phyloP scores from a whole-genome alignment of 2,113 vertebrate species.

The Indicator indicator region DNA sequence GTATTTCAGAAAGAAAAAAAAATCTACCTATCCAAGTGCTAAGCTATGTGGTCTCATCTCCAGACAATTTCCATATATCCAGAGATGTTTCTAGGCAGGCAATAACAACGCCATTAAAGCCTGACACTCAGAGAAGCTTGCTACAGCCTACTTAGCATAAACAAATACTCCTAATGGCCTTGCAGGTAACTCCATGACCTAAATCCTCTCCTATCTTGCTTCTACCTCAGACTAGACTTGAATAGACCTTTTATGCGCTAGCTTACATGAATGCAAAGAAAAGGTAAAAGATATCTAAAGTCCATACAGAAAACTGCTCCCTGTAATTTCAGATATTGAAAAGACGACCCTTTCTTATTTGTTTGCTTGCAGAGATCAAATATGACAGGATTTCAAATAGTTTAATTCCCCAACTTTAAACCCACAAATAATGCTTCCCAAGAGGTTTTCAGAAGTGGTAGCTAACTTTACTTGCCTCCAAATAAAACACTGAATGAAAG shows the following conservation, averaged over 20 bases:
- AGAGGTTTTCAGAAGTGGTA: neutral
- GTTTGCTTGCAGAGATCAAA: neutral
- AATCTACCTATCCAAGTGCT: neutral
- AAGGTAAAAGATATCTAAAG: neutral
- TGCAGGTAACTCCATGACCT: neutral
- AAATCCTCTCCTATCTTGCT: neutral
- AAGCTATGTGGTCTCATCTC: neutral
- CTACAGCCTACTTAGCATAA: neutral
- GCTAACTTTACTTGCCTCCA: neutral
- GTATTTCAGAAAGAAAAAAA: too few relatives aligned
- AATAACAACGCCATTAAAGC: neutral
- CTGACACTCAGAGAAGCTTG: neutral
- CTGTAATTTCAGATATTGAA: neutral
- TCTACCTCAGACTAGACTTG: neutral
- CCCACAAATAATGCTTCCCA: neutral
- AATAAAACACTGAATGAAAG: neutral
- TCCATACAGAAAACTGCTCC: neutral
- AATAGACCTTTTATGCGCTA: neutral
- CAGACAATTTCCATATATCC: neutral
- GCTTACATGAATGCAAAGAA: neutral
- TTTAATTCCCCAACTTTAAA: neutral
- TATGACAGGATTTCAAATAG: neutral
- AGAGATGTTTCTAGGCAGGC: neutral
- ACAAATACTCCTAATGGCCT: neutral
- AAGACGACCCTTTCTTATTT: neutral